A percentile compares a stretch with the other conserved stretches of the same genome.
phyloP scores from a whole-genome alignment of 1,140 invertebrate species.

The Tenebrio molitor region DNA sequence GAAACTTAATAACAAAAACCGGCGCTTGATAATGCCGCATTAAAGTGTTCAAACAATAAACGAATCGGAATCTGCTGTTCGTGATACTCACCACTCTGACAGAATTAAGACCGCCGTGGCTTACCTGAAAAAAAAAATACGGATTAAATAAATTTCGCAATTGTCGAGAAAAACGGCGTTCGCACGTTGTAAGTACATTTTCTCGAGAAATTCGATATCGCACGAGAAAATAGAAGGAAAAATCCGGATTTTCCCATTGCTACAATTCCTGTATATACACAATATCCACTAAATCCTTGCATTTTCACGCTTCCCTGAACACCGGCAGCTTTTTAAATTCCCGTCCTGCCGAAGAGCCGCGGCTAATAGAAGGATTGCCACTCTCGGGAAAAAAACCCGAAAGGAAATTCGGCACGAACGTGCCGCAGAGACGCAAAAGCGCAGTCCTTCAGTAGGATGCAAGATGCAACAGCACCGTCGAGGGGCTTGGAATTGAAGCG shows the following conservation, averaged over 20 bases:
- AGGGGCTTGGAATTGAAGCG: constrained; percentile 29
- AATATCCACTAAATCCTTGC: constrained; percentile 25
- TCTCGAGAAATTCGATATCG: constrained; percentile 13
- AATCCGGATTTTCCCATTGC: constrained; percentile 35
- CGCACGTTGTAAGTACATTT: constrained; percentile 14
- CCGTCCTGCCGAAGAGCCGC: constrained; percentile 1
- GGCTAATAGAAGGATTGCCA: constrained; percentile 7
- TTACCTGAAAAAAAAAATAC: constrained; percentile 19
- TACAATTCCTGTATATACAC: constrained; percentile 31
- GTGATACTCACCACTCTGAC: background rate
- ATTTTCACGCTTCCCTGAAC: constrained; percentile 33
- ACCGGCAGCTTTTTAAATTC: constrained; percentile 23
- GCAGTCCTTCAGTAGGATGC: too few relatives aligned
- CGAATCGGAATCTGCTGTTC: background rate
- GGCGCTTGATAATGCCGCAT: constrained; percentile 4
- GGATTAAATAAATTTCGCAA: too few relatives aligned
- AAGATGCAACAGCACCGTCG: constrained; percentile 27
- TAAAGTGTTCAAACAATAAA: constrained; percentile 27
- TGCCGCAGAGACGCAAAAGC: too few relatives aligned
- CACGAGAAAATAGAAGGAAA: constrained; percentile 28
- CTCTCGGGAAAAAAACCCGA: too few relatives aligned
- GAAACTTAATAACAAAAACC: constrained; percentile 8
- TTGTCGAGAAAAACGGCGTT: background rate
- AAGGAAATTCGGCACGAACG: too few relatives aligned
- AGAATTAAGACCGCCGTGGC: background rate